A percentile compares a stretch with the other conserved stretches of the same genome.
These are phyloP conservation scores for Liodrosophila aerea DNA, from an alignment of 2,888 invertebrate genomes.

Conservation along the genomic window DNA sequence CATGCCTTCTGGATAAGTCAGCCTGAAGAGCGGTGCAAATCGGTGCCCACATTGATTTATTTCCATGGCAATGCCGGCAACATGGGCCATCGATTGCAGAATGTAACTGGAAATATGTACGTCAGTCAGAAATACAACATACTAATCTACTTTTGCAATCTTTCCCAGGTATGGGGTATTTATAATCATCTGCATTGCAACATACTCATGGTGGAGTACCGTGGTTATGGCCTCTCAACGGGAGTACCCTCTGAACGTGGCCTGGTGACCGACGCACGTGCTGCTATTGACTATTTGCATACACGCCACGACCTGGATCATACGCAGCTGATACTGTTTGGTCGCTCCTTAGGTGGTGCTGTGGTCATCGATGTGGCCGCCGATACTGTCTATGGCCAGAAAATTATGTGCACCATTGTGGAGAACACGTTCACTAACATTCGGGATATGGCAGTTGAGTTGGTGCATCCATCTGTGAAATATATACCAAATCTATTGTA, in stretches of 20 bases:
- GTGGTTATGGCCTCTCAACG: constrained; percentile 96
- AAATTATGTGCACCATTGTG: constrained; percentile 93
- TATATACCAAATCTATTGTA: constrained; percentile 92
- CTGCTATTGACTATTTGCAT: constrained; percentile 92
- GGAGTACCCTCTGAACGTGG: constrained; percentile 94
- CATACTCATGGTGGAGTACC: constrained; percentile 95
- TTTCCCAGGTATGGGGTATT: constrained; percentile 86
- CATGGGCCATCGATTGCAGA: constrained; percentile 95
- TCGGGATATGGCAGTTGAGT: constrained; percentile 93
- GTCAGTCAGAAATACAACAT: no score
- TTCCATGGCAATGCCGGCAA: constrained; percentile 99
- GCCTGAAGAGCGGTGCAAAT: constrained; percentile 86
- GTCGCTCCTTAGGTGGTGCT: constrained; percentile 93
- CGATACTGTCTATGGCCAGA: constrained; percentile 88
- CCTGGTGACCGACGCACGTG: constrained; percentile 92
- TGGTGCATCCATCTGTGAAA: constrained; percentile 86
- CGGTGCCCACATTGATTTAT: constrained; percentile 92
- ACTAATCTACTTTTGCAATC: not conserved
- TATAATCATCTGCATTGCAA: constrained; percentile 92
- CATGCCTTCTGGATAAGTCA: constrained; percentile 93
- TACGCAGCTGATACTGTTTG: constrained; percentile 93
- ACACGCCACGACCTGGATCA: constrained; percentile 92
- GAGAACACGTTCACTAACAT: constrained; percentile 98
- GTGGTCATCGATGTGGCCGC: constrained; percentile 94
- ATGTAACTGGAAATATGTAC: constrained; percentile 83